phyloP scores from a whole-genome alignment of 2,797 vertebrate species.

The Micrastur ruficollis region DNA sequence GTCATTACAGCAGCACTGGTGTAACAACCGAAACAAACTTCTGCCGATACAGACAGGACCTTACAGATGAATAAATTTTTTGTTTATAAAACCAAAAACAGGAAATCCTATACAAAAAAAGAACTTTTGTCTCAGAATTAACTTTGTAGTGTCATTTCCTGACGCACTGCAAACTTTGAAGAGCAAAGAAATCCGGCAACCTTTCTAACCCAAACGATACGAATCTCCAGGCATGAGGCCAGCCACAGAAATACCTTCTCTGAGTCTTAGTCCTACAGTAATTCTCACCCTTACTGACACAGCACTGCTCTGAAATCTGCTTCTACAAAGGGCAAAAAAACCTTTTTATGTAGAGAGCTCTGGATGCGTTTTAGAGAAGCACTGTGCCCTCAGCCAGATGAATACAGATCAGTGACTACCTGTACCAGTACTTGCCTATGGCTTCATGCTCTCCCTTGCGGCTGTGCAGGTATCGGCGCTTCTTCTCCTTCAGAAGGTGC shows the following conservation, averaged over 20 bases:
- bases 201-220: background rate
- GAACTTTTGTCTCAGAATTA: conserved; percentile 8
- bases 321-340: background rate
- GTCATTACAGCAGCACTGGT: background rate
- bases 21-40: background rate
- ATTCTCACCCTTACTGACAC: background rate
- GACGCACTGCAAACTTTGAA: background rate
- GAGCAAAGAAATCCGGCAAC: background rate
- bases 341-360: background rate
- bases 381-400: background rate
- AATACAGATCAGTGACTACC: background rate
- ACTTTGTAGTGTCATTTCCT: conserved; percentile 27
- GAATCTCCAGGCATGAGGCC: background rate
- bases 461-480: conserved; percentile 88
- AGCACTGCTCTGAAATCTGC: background rate
- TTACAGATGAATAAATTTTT: background rate
- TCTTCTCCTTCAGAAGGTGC: conserved; percentile 96
- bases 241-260: background rate
- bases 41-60: background rate
- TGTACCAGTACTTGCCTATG: conserved; percentile 75
- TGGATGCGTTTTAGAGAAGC: background rate
- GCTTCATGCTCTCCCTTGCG: conserved; percentile 90
- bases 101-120: conserved; percentile 31
- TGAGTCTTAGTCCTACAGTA: background rate
- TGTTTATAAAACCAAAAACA: background rate